phyloP scores from a whole-genome alignment of 2,797 vertebrate genomes.

The Enteromius mattozi region DNA sequence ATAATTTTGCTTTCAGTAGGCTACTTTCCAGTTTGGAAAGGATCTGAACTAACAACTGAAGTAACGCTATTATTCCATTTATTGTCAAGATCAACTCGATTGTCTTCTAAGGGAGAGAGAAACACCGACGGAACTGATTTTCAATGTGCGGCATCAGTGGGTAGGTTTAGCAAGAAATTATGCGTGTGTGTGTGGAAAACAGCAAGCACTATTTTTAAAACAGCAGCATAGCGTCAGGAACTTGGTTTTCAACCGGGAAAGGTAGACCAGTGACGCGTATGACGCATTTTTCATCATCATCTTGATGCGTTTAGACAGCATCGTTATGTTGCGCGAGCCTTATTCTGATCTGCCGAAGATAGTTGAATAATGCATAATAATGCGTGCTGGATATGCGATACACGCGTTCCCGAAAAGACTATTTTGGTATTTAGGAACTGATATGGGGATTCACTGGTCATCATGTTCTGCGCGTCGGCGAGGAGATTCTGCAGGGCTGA shows the following conservation, averaged over 20 bases:
- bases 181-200: neutral
- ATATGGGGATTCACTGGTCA: slow-evolving; percentile 43
- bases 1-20: neutral
- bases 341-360: neutral
- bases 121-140: neutral
- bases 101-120: neutral
- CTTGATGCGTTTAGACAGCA: neutral
- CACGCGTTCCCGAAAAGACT: slow-evolving; percentile 3
- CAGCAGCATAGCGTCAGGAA: neutral
- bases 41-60: neutral
- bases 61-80: neutral
- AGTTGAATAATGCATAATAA: slow-evolving; percentile 32
- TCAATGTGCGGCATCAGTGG: neutral
- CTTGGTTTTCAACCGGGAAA: neutral
- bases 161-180: neutral
- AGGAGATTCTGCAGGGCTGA: slow-evolving; percentile 35
- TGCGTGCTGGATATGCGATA: slow-evolving; percentile 19
- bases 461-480: slow-evolving; percentile 40
- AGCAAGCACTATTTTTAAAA: neutral
- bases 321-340: slow-evolving; percentile 3
- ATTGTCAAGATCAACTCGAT: neutral
- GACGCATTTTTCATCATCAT: slow-evolving; percentile 54
- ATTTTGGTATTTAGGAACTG: slow-evolving; percentile 14
- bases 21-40: neutral
- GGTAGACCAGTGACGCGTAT: slow-evolving; percentile 34